Percentiles rank a stretch among this genome's conserved stretches.
These are phyloP conservation scores for Cyclura pinguis DNA, from an alignment of 2,797 vertebrate genomes.

Conservation along the genomic window DNA sequence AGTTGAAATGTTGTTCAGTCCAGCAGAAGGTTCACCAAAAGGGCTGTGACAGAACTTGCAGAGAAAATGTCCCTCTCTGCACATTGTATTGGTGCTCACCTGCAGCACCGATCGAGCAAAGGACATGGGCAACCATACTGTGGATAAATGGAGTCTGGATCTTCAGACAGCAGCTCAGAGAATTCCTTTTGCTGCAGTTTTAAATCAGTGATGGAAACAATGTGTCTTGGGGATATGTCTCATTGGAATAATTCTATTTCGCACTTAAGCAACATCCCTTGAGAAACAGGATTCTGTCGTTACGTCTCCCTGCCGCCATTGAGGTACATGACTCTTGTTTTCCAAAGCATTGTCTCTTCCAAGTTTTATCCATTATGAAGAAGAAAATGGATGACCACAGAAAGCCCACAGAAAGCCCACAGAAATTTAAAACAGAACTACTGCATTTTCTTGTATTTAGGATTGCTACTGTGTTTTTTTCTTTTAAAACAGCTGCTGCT, in stretches of 20 bases:
- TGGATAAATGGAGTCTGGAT: not conserved
- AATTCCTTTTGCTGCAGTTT: not conserved
- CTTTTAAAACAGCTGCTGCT: too few relatives aligned
- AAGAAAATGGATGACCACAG: not conserved
- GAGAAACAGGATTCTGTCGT: not conserved
- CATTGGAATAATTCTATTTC: not conserved
- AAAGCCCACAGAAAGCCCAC: not conserved
- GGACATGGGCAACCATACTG: not conserved
- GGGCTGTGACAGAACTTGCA: constrained; percentile 18
- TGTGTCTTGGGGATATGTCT: not conserved
- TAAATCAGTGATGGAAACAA: not conserved
- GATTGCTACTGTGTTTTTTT: too few relatives aligned
- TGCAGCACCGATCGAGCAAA: not conserved
- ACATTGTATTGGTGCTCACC: not conserved
- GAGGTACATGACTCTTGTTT: not conserved
- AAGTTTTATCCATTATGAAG: not conserved
- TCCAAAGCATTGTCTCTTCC: not conserved
- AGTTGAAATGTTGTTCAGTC: not conserved
- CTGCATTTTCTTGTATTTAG: too few relatives aligned
- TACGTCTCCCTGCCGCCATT: not conserved
- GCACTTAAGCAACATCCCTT: constrained; percentile 11
- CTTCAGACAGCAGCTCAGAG: too few relatives aligned
- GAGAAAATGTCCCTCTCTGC: constrained; percentile 26
- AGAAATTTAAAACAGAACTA: not conserved
- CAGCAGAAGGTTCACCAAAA: not conserved